phyloP scores from a whole-genome alignment of 1,140 invertebrate genomes.

The Uloborus diversus region DNA sequence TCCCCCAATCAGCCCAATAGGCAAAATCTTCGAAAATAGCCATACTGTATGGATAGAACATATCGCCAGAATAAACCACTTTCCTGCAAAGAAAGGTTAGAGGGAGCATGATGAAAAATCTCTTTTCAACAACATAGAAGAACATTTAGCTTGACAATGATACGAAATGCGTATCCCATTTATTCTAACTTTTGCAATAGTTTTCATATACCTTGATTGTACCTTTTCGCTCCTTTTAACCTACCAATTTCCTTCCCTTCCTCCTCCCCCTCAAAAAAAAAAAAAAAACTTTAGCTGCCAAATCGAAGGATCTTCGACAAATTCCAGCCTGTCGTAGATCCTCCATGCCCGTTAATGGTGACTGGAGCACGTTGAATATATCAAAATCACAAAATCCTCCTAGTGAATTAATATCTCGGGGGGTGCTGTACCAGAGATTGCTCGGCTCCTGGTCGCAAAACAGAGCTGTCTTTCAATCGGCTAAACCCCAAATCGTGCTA shows the following conservation, averaged over 20 bases:
- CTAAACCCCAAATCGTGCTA: too few relatives aligned
- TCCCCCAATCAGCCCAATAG: constrained; percentile 65
- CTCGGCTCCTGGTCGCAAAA: too few relatives aligned
- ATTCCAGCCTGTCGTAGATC: too few relatives aligned
- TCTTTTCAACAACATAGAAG: not conserved
- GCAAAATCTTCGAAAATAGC: constrained; percentile 68
- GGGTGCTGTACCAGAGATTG: too few relatives aligned
- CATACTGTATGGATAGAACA: constrained; percentile 54
- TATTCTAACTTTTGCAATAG: not conserved
- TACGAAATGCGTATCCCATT: not conserved
- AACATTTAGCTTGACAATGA: not conserved
- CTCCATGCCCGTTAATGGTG: too few relatives aligned
- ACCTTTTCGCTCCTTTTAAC: not conserved
- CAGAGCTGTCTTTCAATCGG: too few relatives aligned
- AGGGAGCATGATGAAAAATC: not conserved
- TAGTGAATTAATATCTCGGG: too few relatives aligned
- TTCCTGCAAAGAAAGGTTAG: not conserved
- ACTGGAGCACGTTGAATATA: too few relatives aligned
- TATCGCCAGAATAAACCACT: not conserved
- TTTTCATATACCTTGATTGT: not conserved
- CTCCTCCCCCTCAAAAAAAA: too few relatives aligned
- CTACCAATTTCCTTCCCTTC: not conserved
- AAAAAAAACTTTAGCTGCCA: too few relatives aligned
- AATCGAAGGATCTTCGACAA: too few relatives aligned
- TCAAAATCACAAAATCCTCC: too few relatives aligned